Evolutionary conservation across 2,797 vertebrate genomes (phyloP).

Genomic region (Yasuhikotakia modesta): DNA sequence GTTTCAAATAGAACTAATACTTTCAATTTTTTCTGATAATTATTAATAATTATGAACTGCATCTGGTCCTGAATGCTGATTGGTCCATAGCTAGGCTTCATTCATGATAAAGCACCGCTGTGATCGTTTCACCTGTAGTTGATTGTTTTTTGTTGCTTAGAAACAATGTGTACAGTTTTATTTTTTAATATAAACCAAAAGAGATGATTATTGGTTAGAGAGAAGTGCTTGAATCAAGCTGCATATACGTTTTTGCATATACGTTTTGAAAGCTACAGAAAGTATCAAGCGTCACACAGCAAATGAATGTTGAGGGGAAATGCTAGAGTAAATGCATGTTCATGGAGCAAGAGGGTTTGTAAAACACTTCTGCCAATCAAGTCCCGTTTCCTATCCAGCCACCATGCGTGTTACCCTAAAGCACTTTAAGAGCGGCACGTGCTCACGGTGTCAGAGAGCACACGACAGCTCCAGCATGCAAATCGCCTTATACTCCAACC

Average conservation of each 20-base stretch:
- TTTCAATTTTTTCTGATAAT: no score
- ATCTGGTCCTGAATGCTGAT: no score
- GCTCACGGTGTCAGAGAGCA: constrained; percentile 20
- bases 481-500: constrained; percentile 31
- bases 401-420: constrained; percentile 17
- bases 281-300: neutral
- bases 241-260: neutral
- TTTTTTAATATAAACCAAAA: no score
- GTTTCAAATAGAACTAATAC: no score
- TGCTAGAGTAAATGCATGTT: neutral
- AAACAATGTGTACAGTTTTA: no score
- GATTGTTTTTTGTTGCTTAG: no score
- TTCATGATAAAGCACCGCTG: no score
- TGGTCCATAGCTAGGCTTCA: no score
- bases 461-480: constrained; percentile 23
- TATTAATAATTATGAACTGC: no score
- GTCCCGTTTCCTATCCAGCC: constrained; percentile 1
- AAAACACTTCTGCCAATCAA: constrained; percentile 22
- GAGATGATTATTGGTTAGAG: no score
- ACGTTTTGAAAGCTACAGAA: constrained; percentile 11
- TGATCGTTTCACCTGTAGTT: no score
- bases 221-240: no score
- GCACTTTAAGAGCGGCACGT: constrained; percentile 22
- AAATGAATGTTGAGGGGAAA: constrained; percentile 22
- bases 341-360: constrained; percentile 1